Conservation (phyloP, 1,140 invertebrate genomes). For the Spodoptera frugiperda region DNA sequence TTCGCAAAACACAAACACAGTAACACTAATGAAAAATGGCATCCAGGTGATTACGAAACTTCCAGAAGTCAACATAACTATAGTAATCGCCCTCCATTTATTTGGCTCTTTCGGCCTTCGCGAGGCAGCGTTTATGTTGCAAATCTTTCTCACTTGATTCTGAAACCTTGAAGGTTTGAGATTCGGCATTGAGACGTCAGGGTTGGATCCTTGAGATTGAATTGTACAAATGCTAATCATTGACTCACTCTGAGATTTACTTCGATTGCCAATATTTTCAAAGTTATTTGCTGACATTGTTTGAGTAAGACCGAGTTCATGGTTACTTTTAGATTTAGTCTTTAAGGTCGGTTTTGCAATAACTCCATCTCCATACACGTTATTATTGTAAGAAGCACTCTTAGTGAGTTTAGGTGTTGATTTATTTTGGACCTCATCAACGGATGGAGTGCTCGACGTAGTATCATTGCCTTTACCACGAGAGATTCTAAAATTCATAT, state of each 20-base stretch:
- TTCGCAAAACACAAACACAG: constrained; percentile 84
- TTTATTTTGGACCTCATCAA: constrained; percentile 51
- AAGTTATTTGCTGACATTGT: constrained; percentile 46
- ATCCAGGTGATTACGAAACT: constrained; percentile 84
- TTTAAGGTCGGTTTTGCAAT: constrained; percentile 42
- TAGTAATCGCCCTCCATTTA: constrained; percentile 86
- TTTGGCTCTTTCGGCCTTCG: constrained; percentile 73
- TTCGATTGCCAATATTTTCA: constrained; percentile 43
- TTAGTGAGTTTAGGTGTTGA: constrained; percentile 57
- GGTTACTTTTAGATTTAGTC: constrained; percentile 67
- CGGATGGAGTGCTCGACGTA: constrained; percentile 55
- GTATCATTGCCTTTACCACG: constrained; percentile 62
- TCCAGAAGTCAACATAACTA: constrained; percentile 87
- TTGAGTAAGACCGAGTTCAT: constrained; percentile 54
- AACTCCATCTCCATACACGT: constrained; percentile 42
- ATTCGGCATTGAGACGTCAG: constrained; percentile 27
- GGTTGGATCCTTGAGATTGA: constrained; percentile 56
- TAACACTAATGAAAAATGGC: constrained; percentile 82
- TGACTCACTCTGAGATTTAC: constrained; percentile 53
- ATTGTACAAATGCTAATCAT: constrained; percentile 65
- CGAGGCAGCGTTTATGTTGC: constrained; percentile 31
- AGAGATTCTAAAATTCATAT: constrained; percentile 72
- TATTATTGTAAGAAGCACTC: constrained; percentile 70
- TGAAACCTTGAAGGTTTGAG: constrained; percentile 10
- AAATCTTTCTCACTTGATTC: constrained; percentile 37